Evolutionary conservation across 1,140 invertebrate species (phyloP).

Genomic region (Drosophila kohkoa): DNA sequence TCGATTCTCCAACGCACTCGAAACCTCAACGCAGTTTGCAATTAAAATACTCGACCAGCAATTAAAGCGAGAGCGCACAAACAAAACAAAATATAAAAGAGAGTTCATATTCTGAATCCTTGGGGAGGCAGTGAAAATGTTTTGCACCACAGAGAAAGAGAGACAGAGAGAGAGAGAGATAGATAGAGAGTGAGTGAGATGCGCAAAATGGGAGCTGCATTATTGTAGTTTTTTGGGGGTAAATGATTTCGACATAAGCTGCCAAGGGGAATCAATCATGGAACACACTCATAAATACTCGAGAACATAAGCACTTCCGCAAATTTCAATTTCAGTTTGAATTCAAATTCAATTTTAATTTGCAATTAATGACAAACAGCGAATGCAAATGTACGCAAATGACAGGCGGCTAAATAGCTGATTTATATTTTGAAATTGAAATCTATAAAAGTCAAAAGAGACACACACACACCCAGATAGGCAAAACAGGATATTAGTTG

Average conservation of each 20-base stretch:
- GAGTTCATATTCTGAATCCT: neutral
- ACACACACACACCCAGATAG: neutral
- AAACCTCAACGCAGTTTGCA: conserved; percentile 63
- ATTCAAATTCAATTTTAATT: conserved; percentile 50
- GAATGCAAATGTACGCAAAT: conserved; percentile 35
- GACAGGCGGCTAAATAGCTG: conserved; percentile 28
- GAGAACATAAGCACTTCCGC: conserved; percentile 27
- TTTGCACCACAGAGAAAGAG: too few species aligned
- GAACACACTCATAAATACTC: neutral
- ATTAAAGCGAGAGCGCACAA: conserved; percentile 42
- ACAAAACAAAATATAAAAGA: conserved; percentile 16
- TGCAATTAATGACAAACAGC: conserved; percentile 61
- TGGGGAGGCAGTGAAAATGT: too few species aligned
- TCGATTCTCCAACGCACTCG: conserved; percentile 19
- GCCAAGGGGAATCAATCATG: conserved; percentile 47
- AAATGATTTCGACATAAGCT: neutral
- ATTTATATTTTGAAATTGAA: conserved; percentile 21
- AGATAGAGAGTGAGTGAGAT: neutral
- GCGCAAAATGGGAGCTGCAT: neutral
- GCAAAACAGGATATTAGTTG: neutral
- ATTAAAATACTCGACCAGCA: conserved; percentile 70
- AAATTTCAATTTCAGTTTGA: conserved; percentile 36
- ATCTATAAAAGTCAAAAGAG: conserved; percentile 15
- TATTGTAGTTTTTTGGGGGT: conserved; percentile 1
- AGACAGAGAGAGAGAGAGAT: neutral